Percentiles rank a stretch among this genome's conserved stretches.
Conservation (phyloP, 2,888 invertebrate species). For the Rhingia campestris region DNA sequence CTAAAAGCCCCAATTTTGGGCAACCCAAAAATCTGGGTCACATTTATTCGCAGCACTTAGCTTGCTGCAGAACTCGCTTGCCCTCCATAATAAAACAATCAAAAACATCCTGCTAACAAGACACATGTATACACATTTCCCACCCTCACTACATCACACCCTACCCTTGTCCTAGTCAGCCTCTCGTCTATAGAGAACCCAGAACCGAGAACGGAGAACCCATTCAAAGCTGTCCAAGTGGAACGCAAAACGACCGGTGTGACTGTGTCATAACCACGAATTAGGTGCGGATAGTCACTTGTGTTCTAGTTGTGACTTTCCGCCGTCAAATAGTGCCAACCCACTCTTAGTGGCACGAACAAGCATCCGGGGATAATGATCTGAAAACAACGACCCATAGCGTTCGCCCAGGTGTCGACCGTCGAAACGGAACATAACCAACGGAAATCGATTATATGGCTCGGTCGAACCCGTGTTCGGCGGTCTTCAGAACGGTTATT, state of each 20-base stretch:
- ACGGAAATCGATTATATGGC: conserved; percentile 68
- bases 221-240: conserved; percentile 54
- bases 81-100: conserved; percentile 51
- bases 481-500: conserved; percentile 33
- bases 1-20: conserved; percentile 64
- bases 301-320: conserved; percentile 59
- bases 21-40: conserved; percentile 57
- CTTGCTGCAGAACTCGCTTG: conserved; percentile 36
- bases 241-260: conserved; percentile 48
- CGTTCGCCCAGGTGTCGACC: conserved; percentile 46
- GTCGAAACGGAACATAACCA: conserved; percentile 43
- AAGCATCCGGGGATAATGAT: conserved; percentile 54
- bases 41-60: conserved; percentile 63
- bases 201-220: conserved; percentile 12
- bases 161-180: background rate
- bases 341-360: conserved; percentile 6
- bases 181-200: background rate
- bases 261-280: conserved; percentile 61
- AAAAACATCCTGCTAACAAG: conserved; percentile 60
- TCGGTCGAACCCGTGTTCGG: conserved; percentile 19
- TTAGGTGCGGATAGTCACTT: conserved; percentile 64
- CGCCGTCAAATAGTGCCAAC: conserved; percentile 38
- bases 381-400: conserved; percentile 19
- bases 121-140: conserved; percentile 18
- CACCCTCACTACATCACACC: background rate